Evolutionary conservation across 2,888 invertebrate species (phyloP), one percentile per base, ranked within the genome.

Genomic region (Tachina lurida): DNA sequence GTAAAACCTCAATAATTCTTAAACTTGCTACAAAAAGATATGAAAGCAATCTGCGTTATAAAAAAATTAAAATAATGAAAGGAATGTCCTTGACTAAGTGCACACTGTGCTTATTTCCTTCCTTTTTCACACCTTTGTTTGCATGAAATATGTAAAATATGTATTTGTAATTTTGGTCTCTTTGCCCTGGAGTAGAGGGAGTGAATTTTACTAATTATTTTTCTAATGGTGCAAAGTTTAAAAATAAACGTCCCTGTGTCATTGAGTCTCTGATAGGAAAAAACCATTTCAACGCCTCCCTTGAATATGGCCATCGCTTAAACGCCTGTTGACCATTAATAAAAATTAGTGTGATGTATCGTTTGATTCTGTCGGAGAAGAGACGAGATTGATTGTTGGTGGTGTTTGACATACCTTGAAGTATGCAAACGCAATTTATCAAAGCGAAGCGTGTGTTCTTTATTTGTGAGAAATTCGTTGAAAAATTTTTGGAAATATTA

Each of bases 301-400:
- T 68, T 83, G 56, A 83, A 43, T 62, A 5, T 73, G 31, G 47
- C 47, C 31, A 71, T 78, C 76, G 60, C 68, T 83, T 49, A 65
- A 83, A 80, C 79, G 86, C 86, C 86, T 83, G 83, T 63, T 86
- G 79, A 80, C 86, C 79, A 86, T 86, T 86, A 80, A 83, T 86
- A 80, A 77, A 80, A 83, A 83, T 83, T 80, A 83, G 58, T 83
- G 75, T 74, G 67, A 70, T 47, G 58, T 60, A 73, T 70, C 60
- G 47, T 62, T 41, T 15, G 41, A 2, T 62, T 39, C 10, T 62
- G 9, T 10, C 13, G 45, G 19, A 54, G 39, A 60, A 70, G 47
- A 49, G 49, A 41, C 10, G 9, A 31, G 19, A n/a, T 58, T 43
- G 60, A 19, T 63, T 56, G 45, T 9, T 56, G 71, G 47, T 47